Percentiles rank a stretch among this genome's conserved stretches.
These are phyloP conservation scores for Brachyptera risi DNA, from an alignment of 2,888 invertebrate species.

Conservation along the genomic window DNA sequence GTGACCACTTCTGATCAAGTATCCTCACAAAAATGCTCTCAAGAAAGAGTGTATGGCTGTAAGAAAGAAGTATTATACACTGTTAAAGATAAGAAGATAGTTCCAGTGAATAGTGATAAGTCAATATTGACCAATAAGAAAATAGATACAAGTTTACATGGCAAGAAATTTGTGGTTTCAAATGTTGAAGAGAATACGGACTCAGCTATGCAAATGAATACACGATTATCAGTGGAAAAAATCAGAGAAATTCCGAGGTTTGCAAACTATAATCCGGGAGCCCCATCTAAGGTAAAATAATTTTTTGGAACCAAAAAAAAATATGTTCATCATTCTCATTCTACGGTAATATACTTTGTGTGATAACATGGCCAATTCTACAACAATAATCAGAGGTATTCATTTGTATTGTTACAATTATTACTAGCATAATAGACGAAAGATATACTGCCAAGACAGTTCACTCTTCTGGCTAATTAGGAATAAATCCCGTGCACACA, in stretches of 20 bases:
- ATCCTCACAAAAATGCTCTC: background rate
- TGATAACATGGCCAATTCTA: no score
- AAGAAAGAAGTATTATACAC: constrained; percentile 49
- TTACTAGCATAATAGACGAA: no score
- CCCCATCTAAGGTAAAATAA: constrained; percentile 39
- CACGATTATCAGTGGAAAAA: constrained; percentile 50
- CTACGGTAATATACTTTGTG: no score
- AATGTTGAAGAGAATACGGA: constrained; percentile 27
- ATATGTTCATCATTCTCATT: no score
- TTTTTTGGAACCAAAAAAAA: no score
- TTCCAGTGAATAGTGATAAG: constrained; percentile 41
- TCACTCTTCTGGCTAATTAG: no score
- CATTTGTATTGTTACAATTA: no score
- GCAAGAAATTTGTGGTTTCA: constrained; percentile 42
- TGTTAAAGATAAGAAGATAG: constrained; percentile 50
- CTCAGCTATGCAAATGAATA: background rate
- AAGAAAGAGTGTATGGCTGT: constrained; percentile 35
- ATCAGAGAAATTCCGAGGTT: constrained; percentile 53
- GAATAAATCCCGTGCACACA: no score
- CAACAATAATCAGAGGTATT: no score
- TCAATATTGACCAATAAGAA: background rate
- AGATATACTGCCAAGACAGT: no score
- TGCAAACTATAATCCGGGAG: constrained; percentile 51
- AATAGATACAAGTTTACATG: background rate
- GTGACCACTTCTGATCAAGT: constrained; percentile 38